phyloP scores from a whole-genome alignment of 2,888 invertebrate species.

The Dione vanillae region DNA sequence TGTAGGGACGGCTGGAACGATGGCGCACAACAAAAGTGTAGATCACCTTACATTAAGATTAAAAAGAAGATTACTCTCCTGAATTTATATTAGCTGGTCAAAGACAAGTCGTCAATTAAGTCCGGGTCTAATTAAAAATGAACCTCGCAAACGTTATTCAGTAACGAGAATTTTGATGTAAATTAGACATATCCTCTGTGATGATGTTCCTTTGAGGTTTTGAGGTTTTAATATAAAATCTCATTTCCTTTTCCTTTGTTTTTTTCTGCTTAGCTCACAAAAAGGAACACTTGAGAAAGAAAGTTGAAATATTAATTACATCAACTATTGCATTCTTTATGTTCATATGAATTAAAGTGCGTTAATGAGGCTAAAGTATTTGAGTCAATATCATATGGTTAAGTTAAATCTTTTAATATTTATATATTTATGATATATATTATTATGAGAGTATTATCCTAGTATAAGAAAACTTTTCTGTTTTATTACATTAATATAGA shows the following conservation, averaged over 20 bases:
- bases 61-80: slow-evolving; percentile 10
- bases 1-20: slow-evolving; percentile 34
- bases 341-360: no score
- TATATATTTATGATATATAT: no score
- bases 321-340: no score
- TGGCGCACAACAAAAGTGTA: slow-evolving; percentile 10
- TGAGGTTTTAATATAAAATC: neutral
- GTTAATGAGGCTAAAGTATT: no score
- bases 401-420: no score
- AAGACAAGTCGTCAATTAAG: slow-evolving; percentile 10
- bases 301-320: no score
- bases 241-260: neutral
- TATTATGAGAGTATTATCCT: no score
- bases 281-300: no score
- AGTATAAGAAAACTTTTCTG: no score
- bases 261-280: no score
- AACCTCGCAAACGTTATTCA: neutral
- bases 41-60: slow-evolving; percentile 12
- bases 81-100: slow-evolving; percentile 2
- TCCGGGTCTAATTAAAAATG: slow-evolving; percentile 3
- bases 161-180: slow-evolving; percentile 1
- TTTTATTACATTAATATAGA: no score
- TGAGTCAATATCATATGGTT: no score
- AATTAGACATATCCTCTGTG: neutral
- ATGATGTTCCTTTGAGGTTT: neutral